phyloP scores from a whole-genome alignment of 2,888 invertebrate genomes.

The Ctenicera cuprea region DNA sequence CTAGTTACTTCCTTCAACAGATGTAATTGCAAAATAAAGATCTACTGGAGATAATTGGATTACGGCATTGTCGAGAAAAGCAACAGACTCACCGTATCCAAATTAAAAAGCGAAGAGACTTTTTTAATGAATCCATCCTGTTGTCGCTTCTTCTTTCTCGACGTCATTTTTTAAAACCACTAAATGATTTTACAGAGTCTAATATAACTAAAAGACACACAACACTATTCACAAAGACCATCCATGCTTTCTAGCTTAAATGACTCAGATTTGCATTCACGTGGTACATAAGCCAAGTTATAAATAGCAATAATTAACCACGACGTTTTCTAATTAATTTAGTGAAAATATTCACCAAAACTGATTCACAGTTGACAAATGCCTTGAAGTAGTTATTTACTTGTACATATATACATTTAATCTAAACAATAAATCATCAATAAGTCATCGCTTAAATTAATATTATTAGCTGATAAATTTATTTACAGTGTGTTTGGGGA shows the following conservation, averaged over 20 bases:
- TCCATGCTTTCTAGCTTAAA: slow-evolving; percentile 18
- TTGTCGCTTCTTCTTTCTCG: slow-evolving; percentile 81
- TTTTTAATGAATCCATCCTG: slow-evolving; percentile 88
- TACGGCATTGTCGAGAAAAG: slow-evolving; percentile 6
- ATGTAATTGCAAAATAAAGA: slow-evolving; percentile 9
- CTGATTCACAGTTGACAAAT: too few relatives aligned
- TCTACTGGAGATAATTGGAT: not conserved
- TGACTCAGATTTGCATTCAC: slow-evolving; percentile 14
- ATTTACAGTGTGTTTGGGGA: too few relatives aligned
- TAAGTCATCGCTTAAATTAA: too few relatives aligned
- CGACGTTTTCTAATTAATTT: slow-evolving; percentile 4
- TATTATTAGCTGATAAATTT: too few relatives aligned
- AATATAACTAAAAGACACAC: slow-evolving; percentile 38
- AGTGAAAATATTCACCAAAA: too few relatives aligned
- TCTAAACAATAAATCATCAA: too few relatives aligned
- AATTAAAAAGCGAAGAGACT: slow-evolving; percentile 90
- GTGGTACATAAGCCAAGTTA: slow-evolving; percentile 35
- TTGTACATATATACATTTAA: too few relatives aligned
- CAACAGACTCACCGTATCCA: slow-evolving; percentile 84
- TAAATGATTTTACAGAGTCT: slow-evolving; percentile 33
- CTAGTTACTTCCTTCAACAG: too few relatives aligned
- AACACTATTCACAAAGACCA: slow-evolving; percentile 31
- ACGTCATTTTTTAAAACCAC: slow-evolving; percentile 74
- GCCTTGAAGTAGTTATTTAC: too few relatives aligned
- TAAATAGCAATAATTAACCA: slow-evolving; percentile 15